Percentiles rank a stretch among this genome's conserved stretches.
Conservation (phyloP, 1,140 invertebrate genomes). For the Onthophagus taurus region DNA sequence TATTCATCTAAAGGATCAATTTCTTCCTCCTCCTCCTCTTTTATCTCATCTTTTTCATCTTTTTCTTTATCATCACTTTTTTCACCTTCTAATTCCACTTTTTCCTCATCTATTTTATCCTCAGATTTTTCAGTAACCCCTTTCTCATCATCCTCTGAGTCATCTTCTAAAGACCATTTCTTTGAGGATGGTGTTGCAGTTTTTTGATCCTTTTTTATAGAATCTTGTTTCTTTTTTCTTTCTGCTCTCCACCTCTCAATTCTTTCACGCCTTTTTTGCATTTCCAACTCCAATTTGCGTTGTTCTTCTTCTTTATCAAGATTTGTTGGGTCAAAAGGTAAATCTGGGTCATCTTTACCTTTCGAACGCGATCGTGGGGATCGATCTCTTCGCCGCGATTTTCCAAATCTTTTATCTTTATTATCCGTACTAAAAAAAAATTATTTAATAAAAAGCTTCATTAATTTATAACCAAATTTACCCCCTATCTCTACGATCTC, state of each 20-base stretch:
- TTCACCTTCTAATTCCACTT: conserved; percentile 43
- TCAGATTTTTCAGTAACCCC: conserved; percentile 45
- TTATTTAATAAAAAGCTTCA: conserved; percentile 18
- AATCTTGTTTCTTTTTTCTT: conserved; percentile 72
- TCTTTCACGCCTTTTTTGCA: conserved; percentile 89
- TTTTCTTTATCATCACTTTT: conserved; percentile 36
- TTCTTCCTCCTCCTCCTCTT: conserved; percentile 21
- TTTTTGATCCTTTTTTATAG: conserved; percentile 62
- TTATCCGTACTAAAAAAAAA: conserved; percentile 40
- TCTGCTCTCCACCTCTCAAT: conserved; percentile 89
- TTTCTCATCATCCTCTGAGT: conserved; percentile 62
- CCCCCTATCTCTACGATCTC: conserved; percentile 40
- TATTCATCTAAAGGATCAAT: conserved; percentile 46
- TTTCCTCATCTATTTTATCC: conserved; percentile 44
- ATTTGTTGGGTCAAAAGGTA: conserved; percentile 57
- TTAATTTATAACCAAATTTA: conserved; percentile 9
- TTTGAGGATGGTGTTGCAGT: conserved; percentile 54
- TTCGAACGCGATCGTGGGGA: conserved; percentile 43
- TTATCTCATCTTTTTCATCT: conserved; percentile 38
- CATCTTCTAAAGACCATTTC: conserved; percentile 89
- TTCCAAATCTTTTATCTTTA: conserved; percentile 42
- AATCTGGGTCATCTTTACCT: conserved; percentile 41
- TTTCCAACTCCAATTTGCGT: conserved; percentile 83
- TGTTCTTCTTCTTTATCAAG: conserved; percentile 81
- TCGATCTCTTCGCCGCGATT: conserved; percentile 20